A percentile compares a stretch with the other conserved stretches of the same genome.
phyloP scores from a whole-genome alignment of 1,140 invertebrate genomes.

The Piezodorus guildinii region DNA sequence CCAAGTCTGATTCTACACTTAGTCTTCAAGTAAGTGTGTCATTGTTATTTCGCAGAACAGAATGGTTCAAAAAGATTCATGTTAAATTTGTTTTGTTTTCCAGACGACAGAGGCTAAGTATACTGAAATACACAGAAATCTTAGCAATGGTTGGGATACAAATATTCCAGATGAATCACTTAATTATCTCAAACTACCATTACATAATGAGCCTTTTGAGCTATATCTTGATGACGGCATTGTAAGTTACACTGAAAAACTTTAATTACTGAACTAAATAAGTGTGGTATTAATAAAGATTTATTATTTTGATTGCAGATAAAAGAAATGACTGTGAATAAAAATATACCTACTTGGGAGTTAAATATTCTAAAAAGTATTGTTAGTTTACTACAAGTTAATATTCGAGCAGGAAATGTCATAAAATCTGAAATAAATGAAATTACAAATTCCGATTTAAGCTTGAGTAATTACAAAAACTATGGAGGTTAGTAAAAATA shows the following conservation, averaged over 20 bases:
- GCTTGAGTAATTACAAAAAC: conserved; percentile 45
- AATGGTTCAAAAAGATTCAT: too few relatives aligned
- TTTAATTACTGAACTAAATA: not conserved
- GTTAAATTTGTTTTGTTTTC: not conserved
- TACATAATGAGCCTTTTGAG: conserved; percentile 45
- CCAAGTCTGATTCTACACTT: not conserved
- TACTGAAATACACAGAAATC: conserved; percentile 41
- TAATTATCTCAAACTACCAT: conserved; percentile 38
- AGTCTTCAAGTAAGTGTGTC: not conserved
- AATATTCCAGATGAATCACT: conserved; percentile 37
- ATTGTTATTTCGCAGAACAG: too few relatives aligned
- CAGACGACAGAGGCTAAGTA: conserved; percentile 39
- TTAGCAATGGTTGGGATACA: conserved; percentile 37
- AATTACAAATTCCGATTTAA: conserved; percentile 36
- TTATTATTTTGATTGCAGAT: not conserved
- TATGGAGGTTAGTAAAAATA: conserved; percentile 39
- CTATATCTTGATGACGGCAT: conserved; percentile 45
- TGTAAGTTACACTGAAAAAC: conserved; percentile 21
- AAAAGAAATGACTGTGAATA: conserved; percentile 37
- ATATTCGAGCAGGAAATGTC: conserved; percentile 39
- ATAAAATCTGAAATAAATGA: conserved; percentile 36
- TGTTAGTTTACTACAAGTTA: conserved; percentile 49
- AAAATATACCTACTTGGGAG: conserved; percentile 42
- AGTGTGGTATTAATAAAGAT: not conserved
- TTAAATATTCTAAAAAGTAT: conserved; percentile 55